Evolutionary conservation across 2,888 invertebrate genomes (phyloP).

Genomic region (Liopterus haemorrhoidalis): DNA sequence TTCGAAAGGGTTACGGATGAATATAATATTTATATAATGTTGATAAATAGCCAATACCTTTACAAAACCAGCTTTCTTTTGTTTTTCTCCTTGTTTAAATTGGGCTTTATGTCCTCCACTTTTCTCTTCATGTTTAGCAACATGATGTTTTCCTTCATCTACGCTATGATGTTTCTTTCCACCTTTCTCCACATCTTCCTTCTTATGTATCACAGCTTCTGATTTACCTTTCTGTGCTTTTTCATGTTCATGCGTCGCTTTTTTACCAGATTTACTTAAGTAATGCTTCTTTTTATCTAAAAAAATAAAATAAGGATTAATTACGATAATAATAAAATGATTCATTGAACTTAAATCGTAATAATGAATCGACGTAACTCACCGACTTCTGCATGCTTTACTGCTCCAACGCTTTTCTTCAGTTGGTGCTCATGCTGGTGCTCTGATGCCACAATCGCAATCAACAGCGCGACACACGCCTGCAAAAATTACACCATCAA

Average conservation of each 20-base stretch:
- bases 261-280: conserved; percentile 33
- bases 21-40: too few relatives aligned
- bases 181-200: conserved; percentile 38
- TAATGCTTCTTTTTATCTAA: conserved; percentile 24
- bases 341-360: background rate
- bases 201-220: conserved; percentile 36
- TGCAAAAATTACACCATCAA: too few relatives aligned
- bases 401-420: conserved; percentile 8
- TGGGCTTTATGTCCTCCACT: conserved; percentile 39
- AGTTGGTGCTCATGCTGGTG: conserved; percentile 6
- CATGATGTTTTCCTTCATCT: conserved; percentile 35
- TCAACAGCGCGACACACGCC: too few relatives aligned
- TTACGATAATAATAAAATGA: background rate
- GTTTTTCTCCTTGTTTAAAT: conserved; percentile 37
- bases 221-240: conserved; percentile 38
- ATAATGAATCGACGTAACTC: too few relatives aligned
- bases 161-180: conserved; percentile 41
- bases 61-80: conserved; percentile 39
- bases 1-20: too few relatives aligned
- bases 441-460: background rate
- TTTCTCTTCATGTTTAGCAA: conserved; percentile 34
- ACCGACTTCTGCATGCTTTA: conserved; percentile 21
- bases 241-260: conserved; percentile 39
- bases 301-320: background rate
- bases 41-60: conserved; percentile 38